These are phyloP conservation scores for Orussus abietinus DNA, from an alignment of 1,140 invertebrate species.

Conservation along the genomic window DNA sequence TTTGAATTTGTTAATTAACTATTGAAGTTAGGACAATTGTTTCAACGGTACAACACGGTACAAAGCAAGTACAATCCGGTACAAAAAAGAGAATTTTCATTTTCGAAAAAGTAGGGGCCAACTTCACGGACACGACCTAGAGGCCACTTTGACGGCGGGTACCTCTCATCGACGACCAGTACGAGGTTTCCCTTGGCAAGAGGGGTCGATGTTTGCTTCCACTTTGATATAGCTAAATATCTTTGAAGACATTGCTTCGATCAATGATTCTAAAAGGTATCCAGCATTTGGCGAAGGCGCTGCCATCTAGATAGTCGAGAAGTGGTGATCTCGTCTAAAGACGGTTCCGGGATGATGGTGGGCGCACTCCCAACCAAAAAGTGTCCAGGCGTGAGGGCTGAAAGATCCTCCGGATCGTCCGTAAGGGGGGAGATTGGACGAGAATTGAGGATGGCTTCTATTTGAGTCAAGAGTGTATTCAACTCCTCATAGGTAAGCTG, in stretches of 20 bases:
- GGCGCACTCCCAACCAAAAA: conserved; percentile 30
- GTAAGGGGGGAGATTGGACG: conserved; percentile 21
- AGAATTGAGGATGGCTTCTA: conserved; percentile 28
- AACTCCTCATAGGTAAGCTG: conserved; percentile 24
- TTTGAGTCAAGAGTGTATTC: conserved; percentile 18
- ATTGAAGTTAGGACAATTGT: too few relatives aligned
- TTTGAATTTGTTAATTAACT: too few relatives aligned
- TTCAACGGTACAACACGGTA: too few relatives aligned
- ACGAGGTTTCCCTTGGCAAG: too few relatives aligned
- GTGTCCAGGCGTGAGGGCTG: conserved; percentile 26
- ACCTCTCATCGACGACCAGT: too few relatives aligned
- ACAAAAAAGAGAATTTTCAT: too few relatives aligned
- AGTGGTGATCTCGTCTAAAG: background rate
- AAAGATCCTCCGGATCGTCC: conserved; percentile 17
- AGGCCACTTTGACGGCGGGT: too few relatives aligned
- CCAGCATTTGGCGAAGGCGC: conserved; percentile 7
- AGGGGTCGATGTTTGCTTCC: too few relatives aligned
- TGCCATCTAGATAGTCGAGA: conserved; percentile 21
- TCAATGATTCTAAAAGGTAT: conserved; percentile 20
- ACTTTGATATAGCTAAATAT: background rate
- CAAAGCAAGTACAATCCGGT: too few relatives aligned
- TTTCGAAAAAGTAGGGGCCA: too few relatives aligned
- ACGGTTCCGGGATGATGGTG: conserved; percentile 15
- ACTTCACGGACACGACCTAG: too few relatives aligned
- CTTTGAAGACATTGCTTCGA: background rate